Base-by-base conservation (phyloP, 1,140 invertebrate species). In the Caenorhabditis briggsae region DNA sequence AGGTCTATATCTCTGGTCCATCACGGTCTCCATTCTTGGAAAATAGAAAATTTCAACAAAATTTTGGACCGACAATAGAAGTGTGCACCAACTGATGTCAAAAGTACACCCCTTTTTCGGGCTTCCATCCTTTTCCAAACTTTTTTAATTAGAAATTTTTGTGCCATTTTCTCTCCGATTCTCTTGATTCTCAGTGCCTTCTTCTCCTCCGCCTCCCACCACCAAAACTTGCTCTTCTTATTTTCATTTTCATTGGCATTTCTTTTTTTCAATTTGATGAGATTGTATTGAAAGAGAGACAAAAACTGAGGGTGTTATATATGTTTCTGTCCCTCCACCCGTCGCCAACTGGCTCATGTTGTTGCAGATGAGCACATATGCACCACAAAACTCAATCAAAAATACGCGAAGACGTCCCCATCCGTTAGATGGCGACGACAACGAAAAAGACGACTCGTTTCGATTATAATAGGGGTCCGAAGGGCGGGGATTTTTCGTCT, bases 311-410 rank as follows among this genome's bases (percentile, higher is more conserved):
- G 33, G 33, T 33, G 70, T 41, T 78, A 46, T 50, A 78, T 78
- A 12, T 25, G 33, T 33, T 33, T 33, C 33, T 33, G 33, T n/a
- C 14, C n/a, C n/a, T 78, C 25, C 18, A 78, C 16, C 11, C 9
- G 43, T 33, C 50, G 64, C 16, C 70, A 78, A 78, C 70, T 78
- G 70, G 70, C 70, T 78, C 46, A 78, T 48, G 70, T 78, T 70
- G 64, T 78, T 78, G 70, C 70, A 78, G 70, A 78, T 78, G 70
- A 78, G 70, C 70, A 78, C 46, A 50, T 50, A 50, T 78, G 70
- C 23, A 50, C 70, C 70, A 78, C 70, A 78, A 78, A 33, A 78
- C 70, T 78, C 70, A 78, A 78, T 78, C 70, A 78, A 78, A 78
- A 78, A 50, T 78, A 50, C n/a, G 46, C 46, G 70, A 50, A 50